Conservation (phyloP, 2,113 vertebrate species). For the Cheilinus undulatus region DNA sequence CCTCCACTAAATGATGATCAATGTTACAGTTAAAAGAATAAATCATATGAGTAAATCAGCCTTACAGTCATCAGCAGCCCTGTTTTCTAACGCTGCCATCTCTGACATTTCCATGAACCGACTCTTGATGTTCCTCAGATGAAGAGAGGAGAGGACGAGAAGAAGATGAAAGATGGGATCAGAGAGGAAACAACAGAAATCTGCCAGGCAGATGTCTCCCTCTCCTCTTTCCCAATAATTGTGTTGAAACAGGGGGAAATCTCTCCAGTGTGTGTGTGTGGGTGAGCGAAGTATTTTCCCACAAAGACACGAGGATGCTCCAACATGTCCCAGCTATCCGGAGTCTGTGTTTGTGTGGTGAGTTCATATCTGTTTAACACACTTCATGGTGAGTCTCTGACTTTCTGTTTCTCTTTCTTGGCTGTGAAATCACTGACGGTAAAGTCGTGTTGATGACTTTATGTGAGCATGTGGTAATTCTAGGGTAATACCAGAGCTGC, state of each 20-base stretch:
- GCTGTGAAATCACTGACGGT: not conserved
- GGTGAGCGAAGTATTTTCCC: constrained; percentile 25
- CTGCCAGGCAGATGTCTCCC: constrained; percentile 72
- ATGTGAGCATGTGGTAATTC: not conserved
- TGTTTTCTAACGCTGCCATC: constrained; percentile 1
- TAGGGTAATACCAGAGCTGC: not conserved
- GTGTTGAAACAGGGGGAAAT: constrained; percentile 42
- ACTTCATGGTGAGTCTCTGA: not conserved
- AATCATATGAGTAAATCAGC: not conserved
- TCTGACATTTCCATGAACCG: constrained; percentile 70
- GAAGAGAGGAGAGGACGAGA: constrained; percentile 54
- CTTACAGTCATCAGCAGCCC: not conserved
- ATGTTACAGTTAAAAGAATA: not conserved
- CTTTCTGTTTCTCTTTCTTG: rapidly evolving
- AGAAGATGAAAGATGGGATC: constrained; percentile 58
- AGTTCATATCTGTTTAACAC: constrained; percentile 1
- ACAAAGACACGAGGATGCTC: not conserved
- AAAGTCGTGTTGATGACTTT: not conserved
- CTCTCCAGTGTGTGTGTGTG: constrained; percentile 24
- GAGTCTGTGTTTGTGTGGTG: not conserved
- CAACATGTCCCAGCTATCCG: not conserved
- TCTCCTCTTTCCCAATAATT: constrained; percentile 42
- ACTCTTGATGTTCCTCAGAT: constrained; percentile 69
- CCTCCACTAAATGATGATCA: not conserved
- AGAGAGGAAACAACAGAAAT: constrained; percentile 65